Evolutionary conservation across 2,888 invertebrate species (phyloP).

Genomic region (Dryadula phaetusa): DNA sequence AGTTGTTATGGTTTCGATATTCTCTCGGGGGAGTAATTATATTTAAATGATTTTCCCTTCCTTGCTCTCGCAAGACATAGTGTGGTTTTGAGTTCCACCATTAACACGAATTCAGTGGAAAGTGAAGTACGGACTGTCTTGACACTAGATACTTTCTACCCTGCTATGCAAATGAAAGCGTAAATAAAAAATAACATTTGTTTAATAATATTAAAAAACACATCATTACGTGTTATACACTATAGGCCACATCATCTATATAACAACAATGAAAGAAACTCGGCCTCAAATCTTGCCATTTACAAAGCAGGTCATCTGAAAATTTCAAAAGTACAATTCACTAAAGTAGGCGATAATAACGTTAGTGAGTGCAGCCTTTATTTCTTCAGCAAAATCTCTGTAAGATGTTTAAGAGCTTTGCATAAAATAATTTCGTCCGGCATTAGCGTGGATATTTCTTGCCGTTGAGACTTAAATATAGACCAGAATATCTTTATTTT

Average conservation of each 20-base stretch:
- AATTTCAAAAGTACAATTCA: slow-evolving; percentile 13
- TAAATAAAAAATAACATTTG: too few species aligned
- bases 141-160: too few species aligned
- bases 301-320: neutral
- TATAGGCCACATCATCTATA: neutral
- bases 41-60: too few species aligned
- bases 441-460: slow-evolving; percentile 18
- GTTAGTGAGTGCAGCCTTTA: slow-evolving; percentile 21
- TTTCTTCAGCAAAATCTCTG: slow-evolving; percentile 20
- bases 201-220: too few species aligned
- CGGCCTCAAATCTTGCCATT: neutral
- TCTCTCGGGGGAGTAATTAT: too few species aligned
- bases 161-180: too few species aligned
- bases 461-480: slow-evolving; percentile 11
- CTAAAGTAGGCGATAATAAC: slow-evolving; percentile 18
- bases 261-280: neutral
- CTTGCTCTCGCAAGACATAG: too few species aligned
- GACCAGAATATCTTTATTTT: slow-evolving; percentile 10
- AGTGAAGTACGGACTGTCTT: too few species aligned
- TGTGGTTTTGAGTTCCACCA: too few species aligned
- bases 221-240: too few species aligned
- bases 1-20: too few species aligned
- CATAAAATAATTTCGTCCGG: slow-evolving; percentile 22
- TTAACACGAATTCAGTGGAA: too few species aligned
- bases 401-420: slow-evolving; percentile 23